Conservation (phyloP, 2,113 vertebrate genomes). For the Percopsis transmontana region DNA sequence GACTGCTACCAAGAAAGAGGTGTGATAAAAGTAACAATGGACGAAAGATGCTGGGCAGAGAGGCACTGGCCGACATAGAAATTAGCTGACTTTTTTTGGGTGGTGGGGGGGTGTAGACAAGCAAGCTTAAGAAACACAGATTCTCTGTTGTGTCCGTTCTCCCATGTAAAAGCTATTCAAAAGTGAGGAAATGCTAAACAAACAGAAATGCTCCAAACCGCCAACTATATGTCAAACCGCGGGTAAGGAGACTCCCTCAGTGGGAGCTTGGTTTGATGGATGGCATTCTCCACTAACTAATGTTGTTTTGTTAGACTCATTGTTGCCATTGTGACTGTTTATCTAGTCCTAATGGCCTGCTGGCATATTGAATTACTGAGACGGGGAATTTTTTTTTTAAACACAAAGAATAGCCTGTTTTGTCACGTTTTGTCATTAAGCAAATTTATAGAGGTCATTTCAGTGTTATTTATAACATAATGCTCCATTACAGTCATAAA, state of each 20-base stretch:
- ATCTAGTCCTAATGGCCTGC: constrained; percentile 40
- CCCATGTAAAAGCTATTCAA: constrained; percentile 20
- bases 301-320: constrained; percentile 51
- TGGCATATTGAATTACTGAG: constrained; percentile 54
- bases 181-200: constrained; percentile 4
- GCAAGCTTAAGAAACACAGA: neutral
- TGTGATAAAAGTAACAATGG: constrained; percentile 38
- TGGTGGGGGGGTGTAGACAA: neutral
- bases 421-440: neutral
- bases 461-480: too few relatives aligned
- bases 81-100: constrained; percentile 6
- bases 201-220: neutral
- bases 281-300: constrained; percentile 35
- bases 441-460: too few relatives aligned
- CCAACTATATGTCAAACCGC: neutral
- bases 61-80: constrained; percentile 18
- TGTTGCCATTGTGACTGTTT: constrained; percentile 26
- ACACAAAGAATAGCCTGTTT: constrained; percentile 11
- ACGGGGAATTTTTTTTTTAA: too few relatives aligned
- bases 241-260: constrained; percentile 2
- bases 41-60: constrained; percentile 24
- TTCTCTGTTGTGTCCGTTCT: constrained; percentile 4
- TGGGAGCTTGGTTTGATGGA: constrained; percentile 44
- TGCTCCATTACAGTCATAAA: too few relatives aligned
- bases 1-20: constrained; percentile 25